These are phyloP conservation scores for Lycopodina hypogea DNA, from an alignment of 37 sponge, comb jelly and placozoan species.

Conservation along the genomic window DNA sequence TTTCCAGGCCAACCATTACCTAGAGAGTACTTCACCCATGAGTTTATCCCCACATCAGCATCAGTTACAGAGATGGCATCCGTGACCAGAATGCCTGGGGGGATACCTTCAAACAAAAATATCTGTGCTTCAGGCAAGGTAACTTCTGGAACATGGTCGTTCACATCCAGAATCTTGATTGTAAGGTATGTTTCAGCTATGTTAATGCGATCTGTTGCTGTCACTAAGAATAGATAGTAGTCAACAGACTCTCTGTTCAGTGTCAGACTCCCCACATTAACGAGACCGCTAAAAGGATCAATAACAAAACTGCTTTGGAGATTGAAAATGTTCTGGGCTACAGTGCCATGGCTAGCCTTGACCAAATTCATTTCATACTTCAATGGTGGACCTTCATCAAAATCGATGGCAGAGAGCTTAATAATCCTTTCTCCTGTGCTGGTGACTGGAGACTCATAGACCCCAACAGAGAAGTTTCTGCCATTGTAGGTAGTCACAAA, in stretches of 20 bases:
- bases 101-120: constrained; percentile 8
- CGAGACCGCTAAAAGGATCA: constrained; percentile 35
- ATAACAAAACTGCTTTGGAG: constrained; percentile 39
- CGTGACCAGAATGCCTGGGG: constrained; percentile 13
- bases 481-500: constrained; percentile 41
- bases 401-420: constrained; percentile 45
- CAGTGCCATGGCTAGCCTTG: background rate
- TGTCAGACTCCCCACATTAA: background rate
- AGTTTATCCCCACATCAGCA: constrained; percentile 32
- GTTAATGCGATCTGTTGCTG: constrained; percentile 19
- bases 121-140: background rate
- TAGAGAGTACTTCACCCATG: constrained; percentile 31
- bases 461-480: constrained; percentile 40
- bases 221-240: constrained; percentile 42
- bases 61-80: constrained; percentile 27
- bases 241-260: constrained; percentile 55
- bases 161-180: constrained; percentile 67
- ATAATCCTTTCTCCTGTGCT: constrained; percentile 27
- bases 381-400: constrained; percentile 29
- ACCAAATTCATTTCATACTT: constrained; percentile 17
- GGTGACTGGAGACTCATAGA: constrained; percentile 42
- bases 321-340: background rate
- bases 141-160: constrained; percentile 64
- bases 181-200: constrained; percentile 18
- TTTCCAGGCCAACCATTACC: constrained; percentile 7